A percentile compares a stretch with the other conserved stretches of the same genome.
Conservation (phyloP, 1,140 invertebrate species). For the Sarcophaga bullata region DNA sequence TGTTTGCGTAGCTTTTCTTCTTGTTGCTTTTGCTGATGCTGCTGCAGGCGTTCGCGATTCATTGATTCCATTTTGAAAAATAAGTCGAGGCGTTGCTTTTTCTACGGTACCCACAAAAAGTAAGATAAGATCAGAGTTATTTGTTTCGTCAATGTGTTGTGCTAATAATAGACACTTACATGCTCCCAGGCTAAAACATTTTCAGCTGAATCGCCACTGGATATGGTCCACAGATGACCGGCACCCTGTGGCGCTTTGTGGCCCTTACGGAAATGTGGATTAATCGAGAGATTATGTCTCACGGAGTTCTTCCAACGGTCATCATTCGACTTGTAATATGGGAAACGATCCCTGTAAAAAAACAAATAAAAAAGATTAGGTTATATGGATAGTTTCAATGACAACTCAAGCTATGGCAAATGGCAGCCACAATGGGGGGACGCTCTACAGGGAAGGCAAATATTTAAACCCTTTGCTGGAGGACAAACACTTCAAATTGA, state of each 20-base stretch:
- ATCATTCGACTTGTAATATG: slow-evolving; percentile 86
- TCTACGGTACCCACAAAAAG: slow-evolving; percentile 48
- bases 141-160: too few species aligned
- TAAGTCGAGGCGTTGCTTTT: slow-evolving; percentile 64
- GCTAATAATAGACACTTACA: slow-evolving; percentile 50
- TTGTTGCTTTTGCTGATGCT: slow-evolving; percentile 52
- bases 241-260: slow-evolving; percentile 84
- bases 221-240: slow-evolving; percentile 87
- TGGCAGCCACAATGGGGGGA: too few species aligned
- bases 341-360: slow-evolving; percentile 79
- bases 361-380: slow-evolving; percentile 35
- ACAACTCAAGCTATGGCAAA: too few species aligned
- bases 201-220: slow-evolving; percentile 69
- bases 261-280: slow-evolving; percentile 88
- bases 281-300: slow-evolving; percentile 87
- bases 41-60: slow-evolving; percentile 58
- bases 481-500: too few species aligned
- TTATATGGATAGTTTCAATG: not conserved
- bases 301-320: slow-evolving; percentile 93
- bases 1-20: slow-evolving; percentile 51
- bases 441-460: too few species aligned
- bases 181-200: slow-evolving; percentile 65
- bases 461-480: too few species aligned
- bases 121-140: not conserved
- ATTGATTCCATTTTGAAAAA: slow-evolving; percentile 66